phyloP scores from a whole-genome alignment of 64 coral and sea anemone species.

The Pocillopora damicornis region DNA sequence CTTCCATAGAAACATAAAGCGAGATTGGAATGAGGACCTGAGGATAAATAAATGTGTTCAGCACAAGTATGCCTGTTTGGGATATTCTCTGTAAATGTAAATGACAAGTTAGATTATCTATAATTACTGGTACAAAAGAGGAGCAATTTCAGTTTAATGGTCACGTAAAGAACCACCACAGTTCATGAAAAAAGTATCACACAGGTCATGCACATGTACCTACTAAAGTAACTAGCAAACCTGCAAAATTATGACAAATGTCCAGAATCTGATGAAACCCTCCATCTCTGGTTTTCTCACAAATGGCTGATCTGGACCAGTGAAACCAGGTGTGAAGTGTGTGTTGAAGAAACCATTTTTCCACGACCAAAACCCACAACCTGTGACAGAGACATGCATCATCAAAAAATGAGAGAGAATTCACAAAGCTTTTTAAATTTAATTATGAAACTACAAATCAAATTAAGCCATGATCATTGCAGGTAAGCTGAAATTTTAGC shows the following conservation, averaged over 20 bases:
- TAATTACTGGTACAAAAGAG: no score
- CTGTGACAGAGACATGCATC: conserved; percentile 13
- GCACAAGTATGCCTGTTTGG: no score
- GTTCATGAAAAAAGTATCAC: background rate
- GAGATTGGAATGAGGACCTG: conserved; percentile 97
- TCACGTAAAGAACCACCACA: no score
- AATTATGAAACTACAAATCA: no score
- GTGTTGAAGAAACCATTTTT: conserved; percentile 79
- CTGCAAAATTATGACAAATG: conserved; percentile 98
- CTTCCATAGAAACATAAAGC: conserved; percentile 92
- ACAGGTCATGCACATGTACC: background rate
- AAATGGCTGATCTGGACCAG: conserved; percentile 47
- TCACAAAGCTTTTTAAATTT: no score
- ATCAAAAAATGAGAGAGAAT: no score
- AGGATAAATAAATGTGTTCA: background rate
- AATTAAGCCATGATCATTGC: no score
- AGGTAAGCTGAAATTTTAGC: no score
- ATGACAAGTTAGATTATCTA: no score
- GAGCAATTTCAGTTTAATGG: no score
- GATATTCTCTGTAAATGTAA: no score
- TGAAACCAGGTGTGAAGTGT: conserved; percentile 71
- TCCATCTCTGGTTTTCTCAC: conserved; percentile 60
- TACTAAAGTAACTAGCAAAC: conserved; percentile 12
- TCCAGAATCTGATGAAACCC: conserved; percentile 96
- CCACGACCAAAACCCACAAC: conserved; percentile 87